A percentile compares a stretch with the other conserved stretches of the same genome.
These are phyloP conservation scores for Arizona elegans DNA, from an alignment of 2,113 vertebrate species.

Conservation along the genomic window DNA sequence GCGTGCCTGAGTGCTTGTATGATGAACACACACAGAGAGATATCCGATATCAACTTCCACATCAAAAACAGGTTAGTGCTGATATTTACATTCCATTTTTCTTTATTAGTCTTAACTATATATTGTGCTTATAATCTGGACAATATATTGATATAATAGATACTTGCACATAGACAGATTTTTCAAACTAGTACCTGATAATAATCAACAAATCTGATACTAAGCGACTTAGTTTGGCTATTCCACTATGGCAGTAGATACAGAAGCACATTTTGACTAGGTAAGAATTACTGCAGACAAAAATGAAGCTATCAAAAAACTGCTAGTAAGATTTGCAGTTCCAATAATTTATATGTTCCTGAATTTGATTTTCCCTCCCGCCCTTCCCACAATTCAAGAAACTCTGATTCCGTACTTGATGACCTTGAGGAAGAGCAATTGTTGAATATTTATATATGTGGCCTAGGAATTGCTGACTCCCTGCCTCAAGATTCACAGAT, in stretches of 20 bases:
- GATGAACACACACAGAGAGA: background rate
- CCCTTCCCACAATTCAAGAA: background rate
- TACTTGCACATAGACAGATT: background rate
- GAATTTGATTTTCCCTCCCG: background rate
- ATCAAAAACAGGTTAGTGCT: background rate
- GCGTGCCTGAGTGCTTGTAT: background rate
- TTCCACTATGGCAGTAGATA: background rate
- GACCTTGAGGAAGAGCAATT: background rate
- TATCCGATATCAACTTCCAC: background rate
- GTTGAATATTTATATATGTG: background rate
- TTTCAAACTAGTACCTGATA: background rate
- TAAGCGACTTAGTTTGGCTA: background rate
- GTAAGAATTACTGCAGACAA: background rate
- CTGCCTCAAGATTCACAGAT: background rate
- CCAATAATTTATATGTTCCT: background rate
- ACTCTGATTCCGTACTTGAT: background rate
- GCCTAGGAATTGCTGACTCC: background rate
- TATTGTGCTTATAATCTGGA: background rate
- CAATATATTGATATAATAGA: slow-evolving; percentile 12
- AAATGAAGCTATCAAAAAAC: background rate
- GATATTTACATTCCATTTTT: background rate
- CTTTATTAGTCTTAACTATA: background rate
- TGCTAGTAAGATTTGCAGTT: background rate
- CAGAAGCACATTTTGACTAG: background rate
- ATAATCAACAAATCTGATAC: background rate